Evolutionary conservation across 2,113 vertebrate genomes (phyloP), one percentile per base, ranked within the genome.

Genomic region (Megatriorchis doriae): DNA sequence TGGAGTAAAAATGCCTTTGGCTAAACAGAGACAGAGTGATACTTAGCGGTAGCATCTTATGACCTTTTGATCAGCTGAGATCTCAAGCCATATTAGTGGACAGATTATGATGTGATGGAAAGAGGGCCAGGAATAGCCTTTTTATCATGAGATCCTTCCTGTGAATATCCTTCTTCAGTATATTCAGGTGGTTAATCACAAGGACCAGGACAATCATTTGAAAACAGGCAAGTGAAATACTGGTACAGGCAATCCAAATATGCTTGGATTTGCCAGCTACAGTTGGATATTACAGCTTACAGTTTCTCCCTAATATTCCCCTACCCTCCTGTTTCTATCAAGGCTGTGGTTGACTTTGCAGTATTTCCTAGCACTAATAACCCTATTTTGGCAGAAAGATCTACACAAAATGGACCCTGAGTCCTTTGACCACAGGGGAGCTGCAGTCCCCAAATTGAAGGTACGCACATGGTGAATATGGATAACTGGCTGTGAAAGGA

Each of bases 21-120:
- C 73, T 94, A 65, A 91, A 42, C 43, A 68, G 61, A 89, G 47
- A 21, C 23, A n/a, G 74, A 88, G 40, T 72, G 68, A 92, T 96
- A 45, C 88, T 96, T 92, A 91, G 70, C 13, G 1, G 65, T 50
- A 94, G 48, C 88, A 85, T 94, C 94, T 94, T 91, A 72, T 79
- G 95, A 96, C 95, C 95, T 97, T 96, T 94, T 93, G 95, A 95
- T 96, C 96, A 94, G 90, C 83, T 93, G 90, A 95, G 61, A 92
- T 94, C 96, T 96, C 95, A 88, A 94, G 83, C 86, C 83, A 94
- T 86, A 94, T 96, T 96, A 96, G 94, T 67, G 75, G 68, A 75
- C 80, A 95, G 95, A 95, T 97, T 97, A 95, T 96, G 96, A 96
- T 96, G 92, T 90, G 95, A 95, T 94, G 92, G 95, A 96, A 97